phyloP scores from a whole-genome alignment of 2,797 vertebrate genomes.

The Propithecus perrieri region DNA sequence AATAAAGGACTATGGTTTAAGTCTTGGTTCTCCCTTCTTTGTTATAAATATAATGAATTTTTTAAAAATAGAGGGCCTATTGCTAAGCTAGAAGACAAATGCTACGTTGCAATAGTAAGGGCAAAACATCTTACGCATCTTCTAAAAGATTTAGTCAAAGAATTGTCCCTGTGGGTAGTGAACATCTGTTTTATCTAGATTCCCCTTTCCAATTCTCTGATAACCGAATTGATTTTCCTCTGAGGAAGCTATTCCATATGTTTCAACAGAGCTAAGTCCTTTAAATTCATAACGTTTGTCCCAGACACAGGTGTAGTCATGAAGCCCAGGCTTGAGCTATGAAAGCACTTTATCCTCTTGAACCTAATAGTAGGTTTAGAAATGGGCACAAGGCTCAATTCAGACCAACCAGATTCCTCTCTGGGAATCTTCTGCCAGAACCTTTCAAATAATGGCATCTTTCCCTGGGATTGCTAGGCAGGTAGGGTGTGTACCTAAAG shows the following conservation, averaged over 20 bases:
- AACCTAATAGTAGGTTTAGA: neutral
- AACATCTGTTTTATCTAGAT: slow-evolving; percentile 55
- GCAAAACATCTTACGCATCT: neutral
- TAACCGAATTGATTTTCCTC: neutral
- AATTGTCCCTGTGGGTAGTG: slow-evolving; percentile 21
- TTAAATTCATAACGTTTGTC: slow-evolving; percentile 37
- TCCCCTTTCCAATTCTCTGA: neutral
- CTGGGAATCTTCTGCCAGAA: neutral
- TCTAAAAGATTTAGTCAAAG: slow-evolving; percentile 39
- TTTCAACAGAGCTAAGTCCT: slow-evolving; percentile 16
- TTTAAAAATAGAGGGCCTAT: neutral
- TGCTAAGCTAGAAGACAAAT: slow-evolving; percentile 34
- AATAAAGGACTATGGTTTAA: neutral
- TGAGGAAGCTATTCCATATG: neutral
- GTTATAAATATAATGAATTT: neutral
- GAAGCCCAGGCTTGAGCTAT: neutral
- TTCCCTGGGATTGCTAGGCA: neutral
- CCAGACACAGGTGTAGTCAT: neutral
- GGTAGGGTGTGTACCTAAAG: neutral
- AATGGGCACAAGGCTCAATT: neutral
- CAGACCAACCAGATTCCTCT: neutral
- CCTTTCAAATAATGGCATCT: neutral
- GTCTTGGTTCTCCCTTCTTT: neutral
- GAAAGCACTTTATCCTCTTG: neutral
- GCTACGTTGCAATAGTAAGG: neutral